phyloP scores from a whole-genome alignment of 2,113 vertebrate species.

The Probosciger aterrimus region DNA sequence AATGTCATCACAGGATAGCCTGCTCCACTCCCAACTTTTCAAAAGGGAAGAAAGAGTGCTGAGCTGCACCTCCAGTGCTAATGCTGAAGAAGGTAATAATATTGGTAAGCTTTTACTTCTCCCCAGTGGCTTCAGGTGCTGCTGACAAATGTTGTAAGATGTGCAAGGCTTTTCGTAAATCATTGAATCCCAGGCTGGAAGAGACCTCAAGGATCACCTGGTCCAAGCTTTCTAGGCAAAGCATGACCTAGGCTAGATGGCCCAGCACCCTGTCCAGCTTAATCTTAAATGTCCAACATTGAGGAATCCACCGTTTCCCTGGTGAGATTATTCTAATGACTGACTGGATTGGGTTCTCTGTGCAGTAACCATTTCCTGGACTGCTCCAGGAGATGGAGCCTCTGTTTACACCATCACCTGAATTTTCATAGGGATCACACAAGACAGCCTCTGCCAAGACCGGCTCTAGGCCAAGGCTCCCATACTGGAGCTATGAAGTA shows the following conservation, averaged over 20 bases:
- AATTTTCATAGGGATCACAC: not conserved
- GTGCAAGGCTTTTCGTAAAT: not conserved
- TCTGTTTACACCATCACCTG: not conserved
- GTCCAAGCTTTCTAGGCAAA: not conserved
- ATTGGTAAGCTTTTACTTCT: not conserved
- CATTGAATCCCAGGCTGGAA: not conserved
- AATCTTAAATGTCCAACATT: not conserved
- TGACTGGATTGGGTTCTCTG: not conserved
- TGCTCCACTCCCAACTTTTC: not conserved
- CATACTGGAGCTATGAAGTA: not conserved
- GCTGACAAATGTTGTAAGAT: not conserved
- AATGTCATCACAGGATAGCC: accelerated
- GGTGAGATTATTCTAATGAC: not conserved
- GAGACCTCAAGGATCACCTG: not conserved
- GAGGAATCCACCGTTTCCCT: not conserved
- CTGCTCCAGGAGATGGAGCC: not conserved
- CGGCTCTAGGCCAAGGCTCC: not conserved
- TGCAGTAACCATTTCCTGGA: not conserved
- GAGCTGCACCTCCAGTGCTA: not conserved
- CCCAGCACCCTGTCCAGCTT: not conserved
- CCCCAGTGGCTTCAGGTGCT: not conserved
- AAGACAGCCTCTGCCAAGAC: not conserved
- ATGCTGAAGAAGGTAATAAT: not conserved
- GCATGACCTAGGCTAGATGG: not conserved
- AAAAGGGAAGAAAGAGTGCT: not conserved